A percentile compares a stretch with the other conserved stretches of the same genome.
Evolutionary conservation across 2,888 invertebrate species (phyloP).

Genomic region (Chrysomela aeneicollis): DNA sequence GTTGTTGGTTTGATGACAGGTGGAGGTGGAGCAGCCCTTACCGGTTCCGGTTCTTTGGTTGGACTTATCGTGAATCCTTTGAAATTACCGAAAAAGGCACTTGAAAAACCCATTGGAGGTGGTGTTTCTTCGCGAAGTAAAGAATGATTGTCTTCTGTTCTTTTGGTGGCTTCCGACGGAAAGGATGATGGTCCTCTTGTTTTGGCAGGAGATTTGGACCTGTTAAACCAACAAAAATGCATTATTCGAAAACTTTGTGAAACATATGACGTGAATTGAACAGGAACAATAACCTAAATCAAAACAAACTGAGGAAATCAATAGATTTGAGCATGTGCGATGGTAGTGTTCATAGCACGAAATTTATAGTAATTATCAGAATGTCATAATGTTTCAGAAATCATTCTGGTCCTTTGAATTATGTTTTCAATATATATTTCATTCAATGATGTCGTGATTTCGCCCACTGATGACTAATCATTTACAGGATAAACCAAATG

Average conservation of each 20-base stretch:
- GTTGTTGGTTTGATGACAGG: conserved; percentile 60
- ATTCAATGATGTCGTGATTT: too few relatives aligned
- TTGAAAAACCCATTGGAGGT: conserved; percentile 49
- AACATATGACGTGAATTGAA: neutral
- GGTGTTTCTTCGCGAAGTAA: conserved; percentile 62
- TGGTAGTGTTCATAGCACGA: neutral
- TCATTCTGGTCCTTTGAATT: too few relatives aligned
- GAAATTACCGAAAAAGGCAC: conserved; percentile 84
- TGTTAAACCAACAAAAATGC: conserved; percentile 46
- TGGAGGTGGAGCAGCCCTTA: conserved; percentile 71
- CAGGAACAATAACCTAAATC: conserved; percentile 15
- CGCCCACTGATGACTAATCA: too few relatives aligned
- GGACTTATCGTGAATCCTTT: conserved; percentile 83
- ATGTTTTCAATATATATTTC: too few relatives aligned
- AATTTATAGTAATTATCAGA: too few relatives aligned
- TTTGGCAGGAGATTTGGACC: conserved; percentile 56
- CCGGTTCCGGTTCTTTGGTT: conserved; percentile 60
- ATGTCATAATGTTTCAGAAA: too few relatives aligned
- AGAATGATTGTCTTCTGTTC: conserved; percentile 76
- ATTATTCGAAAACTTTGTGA: conserved; percentile 19
- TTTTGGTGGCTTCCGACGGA: conserved; percentile 60
- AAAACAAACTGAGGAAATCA: conserved; percentile 32
- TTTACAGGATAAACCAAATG: too few relatives aligned
- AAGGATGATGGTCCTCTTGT: conserved; percentile 59
- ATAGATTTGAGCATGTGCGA: conserved; percentile 18